These are phyloP conservation scores for Nasalis larvatus DNA, from an alignment of 2,113 vertebrate species.

Conservation along the genomic window DNA sequence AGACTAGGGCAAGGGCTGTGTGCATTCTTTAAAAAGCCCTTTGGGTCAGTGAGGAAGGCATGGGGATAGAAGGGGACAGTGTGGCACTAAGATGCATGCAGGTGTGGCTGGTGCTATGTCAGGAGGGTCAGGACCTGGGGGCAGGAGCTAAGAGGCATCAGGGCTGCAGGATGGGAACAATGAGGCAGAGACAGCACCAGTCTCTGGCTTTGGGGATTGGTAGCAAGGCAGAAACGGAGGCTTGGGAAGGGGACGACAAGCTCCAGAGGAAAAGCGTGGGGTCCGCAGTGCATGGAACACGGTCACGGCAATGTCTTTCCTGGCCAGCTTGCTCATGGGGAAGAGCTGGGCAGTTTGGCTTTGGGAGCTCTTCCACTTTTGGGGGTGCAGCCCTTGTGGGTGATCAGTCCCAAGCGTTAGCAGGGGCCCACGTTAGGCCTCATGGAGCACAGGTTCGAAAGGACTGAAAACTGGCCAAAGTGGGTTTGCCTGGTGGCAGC, in stretches of 20 bases:
- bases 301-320: neutral
- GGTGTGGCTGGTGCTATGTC: neutral
- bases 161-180: too few relatives aligned
- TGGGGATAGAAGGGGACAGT: neutral
- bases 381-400: fast-evolving
- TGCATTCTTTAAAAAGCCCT: neutral
- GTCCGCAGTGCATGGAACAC: neutral
- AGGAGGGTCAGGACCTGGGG: neutral
- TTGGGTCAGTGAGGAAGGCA: too few relatives aligned
- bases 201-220: neutral
- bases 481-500: neutral
- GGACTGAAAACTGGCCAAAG: neutral
- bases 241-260: fast-evolving
- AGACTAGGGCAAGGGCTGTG: fast-evolving
- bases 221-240: neutral
- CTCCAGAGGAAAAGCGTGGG: fast-evolving
- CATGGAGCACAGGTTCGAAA: neutral
- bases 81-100: neutral
- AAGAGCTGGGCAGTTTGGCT: neutral
- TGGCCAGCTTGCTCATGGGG: neutral
- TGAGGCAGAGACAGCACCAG: neutral
- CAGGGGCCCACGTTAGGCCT: neutral
- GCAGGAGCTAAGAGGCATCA: neutral
- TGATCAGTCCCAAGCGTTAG: neutral
- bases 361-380: neutral